Evolutionary conservation across 2,888 invertebrate species (phyloP).

Genomic region (Agrochola macilenta): DNA sequence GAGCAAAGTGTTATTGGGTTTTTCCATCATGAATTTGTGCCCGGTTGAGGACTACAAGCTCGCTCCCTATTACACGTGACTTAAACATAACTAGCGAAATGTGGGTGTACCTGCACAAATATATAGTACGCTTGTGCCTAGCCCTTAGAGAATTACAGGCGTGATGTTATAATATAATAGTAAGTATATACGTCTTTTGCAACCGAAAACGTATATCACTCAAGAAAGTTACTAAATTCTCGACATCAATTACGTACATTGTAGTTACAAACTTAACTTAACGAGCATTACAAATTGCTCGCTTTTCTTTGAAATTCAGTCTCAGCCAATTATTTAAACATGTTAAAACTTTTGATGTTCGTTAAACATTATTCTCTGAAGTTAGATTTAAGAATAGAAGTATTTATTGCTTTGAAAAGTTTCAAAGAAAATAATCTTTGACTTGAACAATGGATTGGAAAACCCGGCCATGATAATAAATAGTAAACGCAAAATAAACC

Average conservation of each 20-base stretch:
- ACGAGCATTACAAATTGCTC: constrained; percentile 27
- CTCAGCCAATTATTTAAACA: constrained; percentile 14
- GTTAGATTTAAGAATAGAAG: constrained; percentile 17
- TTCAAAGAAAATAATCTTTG: constrained; percentile 4
- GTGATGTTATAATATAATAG: background rate
- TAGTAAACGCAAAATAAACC: background rate
- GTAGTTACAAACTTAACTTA: constrained; percentile 34
- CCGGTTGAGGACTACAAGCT: too few relatives aligned
- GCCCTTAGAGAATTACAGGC: too few relatives aligned
- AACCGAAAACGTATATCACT: constrained; percentile 21
- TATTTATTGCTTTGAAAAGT: constrained; percentile 19
- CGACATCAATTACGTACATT: constrained; percentile 40
- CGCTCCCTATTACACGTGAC: too few relatives aligned
- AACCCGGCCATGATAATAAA: background rate
- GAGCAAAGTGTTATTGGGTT: too few relatives aligned
- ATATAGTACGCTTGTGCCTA: too few relatives aligned
- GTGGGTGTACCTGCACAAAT: too few relatives aligned
- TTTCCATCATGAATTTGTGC: too few relatives aligned
- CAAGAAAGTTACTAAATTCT: constrained; percentile 18
- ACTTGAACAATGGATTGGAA: background rate
- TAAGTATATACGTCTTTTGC: background rate
- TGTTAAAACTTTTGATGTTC: constrained; percentile 15
- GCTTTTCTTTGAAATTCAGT: constrained; percentile 10
- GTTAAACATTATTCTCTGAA: constrained; percentile 1
- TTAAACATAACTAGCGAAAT: too few relatives aligned